Percentiles rank a stretch among this genome's conserved stretches.
These are phyloP conservation scores for Saguinus midas DNA, from an alignment of 2,113 vertebrate species.

Conservation along the genomic window DNA sequence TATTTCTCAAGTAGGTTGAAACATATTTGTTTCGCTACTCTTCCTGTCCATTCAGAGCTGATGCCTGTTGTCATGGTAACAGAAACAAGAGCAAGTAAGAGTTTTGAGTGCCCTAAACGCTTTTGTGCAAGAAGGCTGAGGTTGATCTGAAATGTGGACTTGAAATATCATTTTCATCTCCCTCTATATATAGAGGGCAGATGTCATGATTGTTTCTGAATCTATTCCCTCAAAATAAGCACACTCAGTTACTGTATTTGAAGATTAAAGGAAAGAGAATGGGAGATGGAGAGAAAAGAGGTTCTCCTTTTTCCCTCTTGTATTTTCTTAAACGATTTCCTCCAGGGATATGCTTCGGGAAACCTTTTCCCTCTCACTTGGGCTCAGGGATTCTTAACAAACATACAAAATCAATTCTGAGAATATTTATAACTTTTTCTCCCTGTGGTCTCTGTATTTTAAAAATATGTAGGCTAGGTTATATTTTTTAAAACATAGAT, in stretches of 20 bases:
- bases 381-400: not conserved
- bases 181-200: conserved; percentile 32
- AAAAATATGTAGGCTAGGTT: not conserved
- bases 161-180: conserved; percentile 65
- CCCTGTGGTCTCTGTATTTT: not conserved
- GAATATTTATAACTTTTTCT: not conserved
- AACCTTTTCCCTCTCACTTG: conserved; percentile 1
- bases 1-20: conserved; percentile 64
- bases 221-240: conserved; percentile 27
- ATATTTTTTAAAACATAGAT: not conserved
- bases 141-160: conserved; percentile 48
- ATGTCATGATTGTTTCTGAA: conserved; percentile 34
- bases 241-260: conserved; percentile 48
- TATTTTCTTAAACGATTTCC: conserved; percentile 33
- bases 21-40: conserved; percentile 63
- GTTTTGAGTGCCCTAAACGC: conserved; percentile 61
- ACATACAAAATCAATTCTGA: not conserved
- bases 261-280: conserved; percentile 34
- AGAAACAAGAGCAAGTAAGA: conserved; percentile 65
- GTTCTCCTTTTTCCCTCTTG: not conserved
- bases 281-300: not conserved
- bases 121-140: conserved; percentile 62
- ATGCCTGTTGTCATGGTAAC: conserved; percentile 74
- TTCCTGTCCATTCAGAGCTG: conserved; percentile 69
- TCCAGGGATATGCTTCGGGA: not conserved